Evolutionary conservation across 2,797 vertebrate genomes (phyloP).

Genomic region (Premnoplex brunnescens): DNA sequence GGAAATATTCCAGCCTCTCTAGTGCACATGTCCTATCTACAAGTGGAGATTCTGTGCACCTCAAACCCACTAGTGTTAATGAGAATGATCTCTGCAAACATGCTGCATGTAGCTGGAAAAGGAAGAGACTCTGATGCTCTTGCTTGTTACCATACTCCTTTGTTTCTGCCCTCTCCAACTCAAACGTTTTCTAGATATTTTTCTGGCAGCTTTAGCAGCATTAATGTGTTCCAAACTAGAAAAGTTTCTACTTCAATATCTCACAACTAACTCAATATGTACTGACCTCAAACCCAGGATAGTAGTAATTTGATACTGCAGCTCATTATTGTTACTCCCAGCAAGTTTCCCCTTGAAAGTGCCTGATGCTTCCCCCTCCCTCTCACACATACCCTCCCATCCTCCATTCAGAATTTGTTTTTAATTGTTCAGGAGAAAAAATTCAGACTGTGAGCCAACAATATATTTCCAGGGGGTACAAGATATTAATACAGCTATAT

Average conservation of each 20-base stretch:
- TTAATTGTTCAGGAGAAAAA: conserved; percentile 39
- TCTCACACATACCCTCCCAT: background rate
- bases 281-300: conserved; percentile 61
- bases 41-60: background rate
- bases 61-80: background rate
- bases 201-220: conserved; percentile 53
- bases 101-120: background rate
- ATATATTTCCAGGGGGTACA: conserved; percentile 38
- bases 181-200: conserved; percentile 37
- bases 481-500: conserved; percentile 61
- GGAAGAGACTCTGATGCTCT: background rate
- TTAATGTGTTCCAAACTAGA: conserved; percentile 55
- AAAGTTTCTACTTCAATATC: conserved; percentile 61
- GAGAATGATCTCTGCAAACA: background rate
- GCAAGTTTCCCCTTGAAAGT: conserved; percentile 14
- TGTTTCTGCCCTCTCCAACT: conserved; percentile 33
- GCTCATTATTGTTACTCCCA: conserved; percentile 57
- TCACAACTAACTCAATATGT: conserved; percentile 55
- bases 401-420: conserved; percentile 39
- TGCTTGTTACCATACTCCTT: conserved; percentile 27
- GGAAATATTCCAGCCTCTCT: background rate
- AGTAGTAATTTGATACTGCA: conserved; percentile 61
- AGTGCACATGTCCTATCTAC: background rate
- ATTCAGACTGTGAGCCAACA: conserved; percentile 25
- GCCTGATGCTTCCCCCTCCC: background rate